These are phyloP conservation scores for Sylvia borin DNA, from an alignment of 2,797 vertebrate genomes.

Conservation along the genomic window DNA sequence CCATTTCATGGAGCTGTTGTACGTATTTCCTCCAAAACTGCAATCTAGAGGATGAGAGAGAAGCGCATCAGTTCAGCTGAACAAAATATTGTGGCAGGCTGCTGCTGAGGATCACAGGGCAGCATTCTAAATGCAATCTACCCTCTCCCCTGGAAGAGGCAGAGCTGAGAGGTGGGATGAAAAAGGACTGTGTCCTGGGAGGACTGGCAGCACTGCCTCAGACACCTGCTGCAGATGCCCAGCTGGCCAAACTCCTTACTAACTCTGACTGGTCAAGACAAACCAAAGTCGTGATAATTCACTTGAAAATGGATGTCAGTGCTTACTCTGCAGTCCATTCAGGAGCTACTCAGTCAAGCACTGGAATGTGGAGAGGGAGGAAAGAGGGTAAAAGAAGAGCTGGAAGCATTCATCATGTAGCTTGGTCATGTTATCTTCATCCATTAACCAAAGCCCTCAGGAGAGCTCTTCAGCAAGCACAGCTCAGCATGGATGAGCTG, in stretches of 20 bases:
- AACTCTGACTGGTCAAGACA: not conserved
- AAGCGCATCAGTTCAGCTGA: not conserved
- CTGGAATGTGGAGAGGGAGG: not conserved
- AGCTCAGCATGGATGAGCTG: not conserved
- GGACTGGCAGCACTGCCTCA: not conserved
- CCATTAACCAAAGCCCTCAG: not conserved
- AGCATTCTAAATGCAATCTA: not conserved
- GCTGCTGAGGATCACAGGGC: not conserved
- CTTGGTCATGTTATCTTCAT: not conserved
- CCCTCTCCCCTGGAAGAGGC: not conserved
- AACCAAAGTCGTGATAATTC: not conserved
- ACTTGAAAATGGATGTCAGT: not conserved
- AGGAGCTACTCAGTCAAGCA: not conserved
- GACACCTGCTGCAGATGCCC: not conserved
- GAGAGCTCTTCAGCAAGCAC: not conserved
- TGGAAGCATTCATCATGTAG: not conserved
- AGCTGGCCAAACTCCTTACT: not conserved
- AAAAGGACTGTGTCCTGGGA: accelerated
- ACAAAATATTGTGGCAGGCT: not conserved
- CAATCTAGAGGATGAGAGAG: constrained; percentile 79
- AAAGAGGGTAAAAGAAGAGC: not conserved
- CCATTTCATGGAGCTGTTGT: constrained; percentile 94
- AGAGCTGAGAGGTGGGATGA: not conserved
- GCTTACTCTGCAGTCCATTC: not conserved
- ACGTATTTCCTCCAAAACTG: constrained; percentile 83